Base-by-base conservation (phyloP, 2,113 vertebrate genomes). In the Ammodytes marinus region DNA sequence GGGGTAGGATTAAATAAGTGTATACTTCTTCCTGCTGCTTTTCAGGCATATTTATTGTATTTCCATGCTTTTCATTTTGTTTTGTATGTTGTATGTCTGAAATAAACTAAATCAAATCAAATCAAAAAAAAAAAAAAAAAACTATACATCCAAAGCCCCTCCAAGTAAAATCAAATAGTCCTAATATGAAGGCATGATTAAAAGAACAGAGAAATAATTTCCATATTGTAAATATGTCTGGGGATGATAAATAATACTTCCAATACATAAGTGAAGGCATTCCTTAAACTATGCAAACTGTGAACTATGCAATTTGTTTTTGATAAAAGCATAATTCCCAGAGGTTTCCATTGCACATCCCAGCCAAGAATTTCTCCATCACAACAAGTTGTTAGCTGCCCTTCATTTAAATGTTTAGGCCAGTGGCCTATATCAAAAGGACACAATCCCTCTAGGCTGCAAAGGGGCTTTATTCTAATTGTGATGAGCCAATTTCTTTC, bases 401-500 rank as follows among this genome's bases (percentile, higher is more conserved):
- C 58, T 80, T 67, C 61, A 80, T 73, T 66, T 59, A 59, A 45
- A 67, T 46, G 27, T 66, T 58, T 72, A 35, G 72, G 37, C 35
- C 45, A 72, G 17, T 58, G 17, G n/a, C 42, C 42, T 19, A 1
- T 57, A 53, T 68, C 46, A 72, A 59, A 59, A 50, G 15, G 35
- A 72, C 50, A 42, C 8, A 43, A 42, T 13, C 53, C 39, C 19
- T 8, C 27, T 8, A 8, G 47, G 40, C 12, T 49, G 27, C 27
- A 27, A 27, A 27, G 27, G 27, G 27, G 27, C 63, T 69, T 77
- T 63, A 63, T 78, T 78, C 42, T 47, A 61, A 69, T 54, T 78
- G 69, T 78, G 68, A 73, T 74, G 63, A 78, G 47, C 54, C 53
- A 76, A 37, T 49, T 54, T 42, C 47, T 54, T 69, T 40, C 61